A percentile compares a stretch with the other conserved stretches of the same genome.
Evolutionary conservation across 2,888 invertebrate genomes (phyloP).

Genomic region (Hololepta plana): DNA sequence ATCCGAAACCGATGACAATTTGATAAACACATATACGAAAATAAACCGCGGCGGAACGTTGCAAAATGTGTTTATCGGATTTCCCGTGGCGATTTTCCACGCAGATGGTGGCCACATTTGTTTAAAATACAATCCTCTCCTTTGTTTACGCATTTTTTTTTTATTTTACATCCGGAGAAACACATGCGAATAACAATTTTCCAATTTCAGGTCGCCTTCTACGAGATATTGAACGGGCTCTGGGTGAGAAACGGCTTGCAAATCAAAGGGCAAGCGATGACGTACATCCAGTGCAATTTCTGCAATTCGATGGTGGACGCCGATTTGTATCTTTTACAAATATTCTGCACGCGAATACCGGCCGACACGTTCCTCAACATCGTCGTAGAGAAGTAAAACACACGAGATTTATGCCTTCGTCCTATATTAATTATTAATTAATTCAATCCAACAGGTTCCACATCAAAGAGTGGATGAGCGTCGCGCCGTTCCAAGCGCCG

Average conservation of each 20-base stretch:
- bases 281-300: slow-evolving; percentile 96
- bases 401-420: slow-evolving; percentile 2
- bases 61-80: too few species aligned
- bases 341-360: slow-evolving; percentile 76
- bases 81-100: too few species aligned
- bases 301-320: slow-evolving; percentile 98
- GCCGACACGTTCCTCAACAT: slow-evolving; percentile 73
- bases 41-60: too few species aligned
- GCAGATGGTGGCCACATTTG: too few species aligned
- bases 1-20: too few species aligned
- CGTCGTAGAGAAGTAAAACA: slow-evolving; percentile 66
- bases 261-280: slow-evolving; percentile 98
- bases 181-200: slow-evolving; percentile 1
- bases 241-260: slow-evolving; percentile 96
- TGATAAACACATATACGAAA: too few species aligned
- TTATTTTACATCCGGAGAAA: too few species aligned
- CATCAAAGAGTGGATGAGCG: slow-evolving; percentile 69
- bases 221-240: slow-evolving; percentile 84
- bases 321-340: slow-evolving; percentile 86
- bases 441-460: slow-evolving; percentile 47
- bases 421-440: background rate
- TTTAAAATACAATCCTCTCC: too few species aligned
- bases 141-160: too few species aligned
- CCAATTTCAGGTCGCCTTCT: slow-evolving; percentile 64
- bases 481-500: slow-evolving; percentile 47